Percentiles rank a stretch among this genome's conserved stretches.
These are phyloP conservation scores for Amphiprion clarkii DNA, from an alignment of 2,797 vertebrate genomes.

Conservation along the genomic window DNA sequence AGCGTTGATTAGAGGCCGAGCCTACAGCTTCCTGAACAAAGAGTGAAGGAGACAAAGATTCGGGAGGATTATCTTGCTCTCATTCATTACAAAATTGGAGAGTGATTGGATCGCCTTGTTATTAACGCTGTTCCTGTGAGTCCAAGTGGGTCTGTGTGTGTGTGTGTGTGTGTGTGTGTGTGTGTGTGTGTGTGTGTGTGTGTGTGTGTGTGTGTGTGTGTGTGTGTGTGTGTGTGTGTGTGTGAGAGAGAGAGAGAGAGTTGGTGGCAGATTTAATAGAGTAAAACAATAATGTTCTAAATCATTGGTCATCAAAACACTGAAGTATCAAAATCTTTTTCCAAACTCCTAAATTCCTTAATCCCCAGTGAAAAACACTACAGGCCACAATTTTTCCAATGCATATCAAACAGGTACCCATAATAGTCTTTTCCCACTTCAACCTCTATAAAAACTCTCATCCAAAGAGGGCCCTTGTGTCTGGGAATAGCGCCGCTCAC, in stretches of 20 bases:
- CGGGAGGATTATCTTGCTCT: conserved; percentile 52
- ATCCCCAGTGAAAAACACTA: background rate
- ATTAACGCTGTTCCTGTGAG: conserved; percentile 38
- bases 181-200: background rate
- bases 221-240: conserved; percentile 20
- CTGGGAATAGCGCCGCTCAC: conserved; percentile 18
- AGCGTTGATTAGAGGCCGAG: conserved; percentile 69
- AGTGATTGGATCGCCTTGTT: conserved; percentile 52
- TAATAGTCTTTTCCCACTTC: background rate
- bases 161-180: background rate
- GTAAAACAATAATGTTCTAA: conserved; percentile 32
- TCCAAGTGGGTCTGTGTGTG: conserved; percentile 2
- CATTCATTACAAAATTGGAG: conserved; percentile 46
- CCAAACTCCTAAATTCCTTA: background rate
- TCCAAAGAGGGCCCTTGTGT: conserved; percentile 17
- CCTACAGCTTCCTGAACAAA: conserved; percentile 62
- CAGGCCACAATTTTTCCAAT: background rate
- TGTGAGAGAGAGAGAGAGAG: too few species aligned
- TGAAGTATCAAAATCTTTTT: background rate
- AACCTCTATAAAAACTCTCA: background rate
- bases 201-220: conserved; percentile 23
- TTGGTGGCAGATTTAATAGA: conserved; percentile 27
- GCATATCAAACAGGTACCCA: background rate
- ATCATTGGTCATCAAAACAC: conserved; percentile 14
- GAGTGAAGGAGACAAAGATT: conserved; percentile 48